Conservation (phyloP, 2,888 invertebrate genomes). For the Ceratothoa steindachneri region DNA sequence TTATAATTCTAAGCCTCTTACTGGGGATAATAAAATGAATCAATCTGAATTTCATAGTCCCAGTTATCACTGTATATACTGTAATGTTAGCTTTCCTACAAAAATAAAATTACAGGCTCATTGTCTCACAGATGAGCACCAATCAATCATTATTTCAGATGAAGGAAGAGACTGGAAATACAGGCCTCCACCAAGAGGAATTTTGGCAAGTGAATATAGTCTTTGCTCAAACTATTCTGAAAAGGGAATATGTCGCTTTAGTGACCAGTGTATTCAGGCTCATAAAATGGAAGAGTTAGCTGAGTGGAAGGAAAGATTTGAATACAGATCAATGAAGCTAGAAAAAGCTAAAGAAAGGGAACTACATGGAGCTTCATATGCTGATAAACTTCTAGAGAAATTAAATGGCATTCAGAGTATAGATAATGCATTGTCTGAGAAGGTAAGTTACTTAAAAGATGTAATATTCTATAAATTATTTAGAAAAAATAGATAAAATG, state of each 20-base stretch:
- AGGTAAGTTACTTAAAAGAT: conserved; percentile 53
- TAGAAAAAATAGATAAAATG: too few relatives aligned
- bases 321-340: conserved; percentile 50
- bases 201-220: conserved; percentile 63
- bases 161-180: conserved; percentile 50
- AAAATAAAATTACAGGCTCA: conserved; percentile 36
- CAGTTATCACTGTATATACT: conserved; percentile 33
- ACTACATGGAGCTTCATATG: conserved; percentile 61
- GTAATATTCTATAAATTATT: too few relatives aligned
- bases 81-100: conserved; percentile 33
- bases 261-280: conserved; percentile 69
- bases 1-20: not conserved
- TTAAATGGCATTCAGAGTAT: conserved; percentile 49
- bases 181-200: conserved; percentile 66
- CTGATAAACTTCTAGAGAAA: conserved; percentile 63
- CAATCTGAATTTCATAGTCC: not conserved
- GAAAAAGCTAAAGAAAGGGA: conserved; percentile 62
- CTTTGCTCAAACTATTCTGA: conserved; percentile 58
- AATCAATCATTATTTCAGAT: conserved; percentile 45
- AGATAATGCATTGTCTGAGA: conserved; percentile 51
- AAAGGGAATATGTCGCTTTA: conserved; percentile 62
- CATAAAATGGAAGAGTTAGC: conserved; percentile 67
- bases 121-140: conserved; percentile 39
- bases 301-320: conserved; percentile 70
- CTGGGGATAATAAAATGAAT: not conserved